Evolutionary conservation across 1,140 invertebrate species (phyloP), one percentile per base, ranked within the genome.

Genomic region (Drosophila varians): DNA sequence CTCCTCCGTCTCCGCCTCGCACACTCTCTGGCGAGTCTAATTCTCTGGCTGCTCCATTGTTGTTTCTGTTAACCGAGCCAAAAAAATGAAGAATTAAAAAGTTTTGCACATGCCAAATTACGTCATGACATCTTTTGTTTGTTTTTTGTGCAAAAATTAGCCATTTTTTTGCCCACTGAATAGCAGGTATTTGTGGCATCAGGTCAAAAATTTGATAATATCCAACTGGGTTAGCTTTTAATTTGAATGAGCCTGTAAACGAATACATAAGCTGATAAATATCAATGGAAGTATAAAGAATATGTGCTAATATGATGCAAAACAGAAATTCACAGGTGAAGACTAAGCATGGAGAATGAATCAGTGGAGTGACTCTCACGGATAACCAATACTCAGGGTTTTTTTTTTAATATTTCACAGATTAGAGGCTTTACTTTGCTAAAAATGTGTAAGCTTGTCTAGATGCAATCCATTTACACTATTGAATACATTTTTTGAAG

Each of bases 21-120:
- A 11, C 8, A 28, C 19, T 31, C 54, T 18, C 36, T 42, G 26
- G 26, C 38, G 31, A 14, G 11, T 21, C 21, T 21, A n/a, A n/a
- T 28, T 51, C 42, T 34, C 52, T 52, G 25, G 57, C 38, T 77
- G 25, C 48, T 9, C 38, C 31, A 16, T 57, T 60, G 56, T 76
- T 76, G 52, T 64, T 31, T 68, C 38, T 55, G 68, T 73, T 64
- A 51, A 36, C 12, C 48, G 46, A 45, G 45, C 48, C 28, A 48
- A 51, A 61, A 57, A 47, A 26, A 43, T 18, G 9, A 18, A 69
- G 76, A 73, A 86, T 76, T 79, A 46, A 56, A 73, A 77, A 57
- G 46, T 62, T 83, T 83, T 53, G 53, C 56, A 66, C 68, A 86
- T 76, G 80, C 61, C 62, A 57, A 68, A 86, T 86, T 75, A 84